A percentile compares a stretch with the other conserved stretches of the same genome.
phyloP scores from a whole-genome alignment of 2,888 invertebrate species.

The Urechis unicinctus region DNA sequence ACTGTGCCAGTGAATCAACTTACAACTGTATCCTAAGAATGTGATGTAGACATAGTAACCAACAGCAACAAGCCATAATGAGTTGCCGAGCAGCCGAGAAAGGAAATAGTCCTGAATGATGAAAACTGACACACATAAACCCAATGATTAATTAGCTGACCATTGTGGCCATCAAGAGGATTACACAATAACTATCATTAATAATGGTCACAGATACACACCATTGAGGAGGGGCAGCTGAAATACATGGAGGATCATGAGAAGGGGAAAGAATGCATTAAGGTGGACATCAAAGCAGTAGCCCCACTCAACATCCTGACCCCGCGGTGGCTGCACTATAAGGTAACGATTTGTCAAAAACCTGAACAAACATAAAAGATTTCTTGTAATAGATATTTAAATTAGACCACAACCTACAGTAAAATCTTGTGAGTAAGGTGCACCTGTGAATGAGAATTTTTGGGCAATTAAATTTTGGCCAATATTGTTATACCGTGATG shows the following conservation, averaged over 20 bases:
- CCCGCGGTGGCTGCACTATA: slow-evolving; percentile 49
- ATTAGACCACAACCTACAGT: neutral
- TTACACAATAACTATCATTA: neutral
- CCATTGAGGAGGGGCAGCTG: slow-evolving; percentile 68
- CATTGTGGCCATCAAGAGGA: neutral
- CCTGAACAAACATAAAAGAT: slow-evolving; percentile 54
- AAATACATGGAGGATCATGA: slow-evolving; percentile 86
- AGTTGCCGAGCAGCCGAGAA: slow-evolving; percentile 78
- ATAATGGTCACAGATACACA: slow-evolving; percentile 22
- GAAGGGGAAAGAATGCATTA: slow-evolving; percentile 96
- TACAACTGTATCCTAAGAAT: slow-evolving; percentile 82
- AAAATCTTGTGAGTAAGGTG: too few relatives aligned
- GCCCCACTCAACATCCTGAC: slow-evolving; percentile 91
- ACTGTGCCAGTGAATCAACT: too few relatives aligned
- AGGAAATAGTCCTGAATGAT: slow-evolving; percentile 72
- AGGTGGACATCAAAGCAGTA: slow-evolving; percentile 98
- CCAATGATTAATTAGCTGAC: neutral
- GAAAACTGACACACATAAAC: slow-evolving; percentile 67
- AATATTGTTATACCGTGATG: too few relatives aligned
- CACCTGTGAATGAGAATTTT: too few relatives aligned
- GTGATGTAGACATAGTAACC: slow-evolving; percentile 94
- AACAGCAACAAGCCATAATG: slow-evolving; percentile 84
- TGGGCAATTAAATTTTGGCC: too few relatives aligned
- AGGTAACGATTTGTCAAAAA: slow-evolving; percentile 69
- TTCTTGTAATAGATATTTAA: neutral